phyloP scores from a whole-genome alignment of 2,797 vertebrate species.

The Clarias laeviceps region DNA sequence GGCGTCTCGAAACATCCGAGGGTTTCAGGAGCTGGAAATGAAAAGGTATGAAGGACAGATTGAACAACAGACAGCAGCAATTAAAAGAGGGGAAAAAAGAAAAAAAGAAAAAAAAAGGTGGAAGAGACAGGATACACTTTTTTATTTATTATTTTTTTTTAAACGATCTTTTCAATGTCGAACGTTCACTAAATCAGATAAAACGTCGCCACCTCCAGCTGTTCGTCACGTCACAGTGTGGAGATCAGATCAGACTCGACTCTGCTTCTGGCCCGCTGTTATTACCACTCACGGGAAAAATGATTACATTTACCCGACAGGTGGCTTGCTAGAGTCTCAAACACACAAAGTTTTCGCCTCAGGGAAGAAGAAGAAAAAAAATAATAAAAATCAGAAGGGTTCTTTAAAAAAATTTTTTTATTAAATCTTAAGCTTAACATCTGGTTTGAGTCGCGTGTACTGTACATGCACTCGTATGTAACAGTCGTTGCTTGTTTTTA shows the following conservation, averaged over 20 bases:
- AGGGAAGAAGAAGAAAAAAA: too few relatives aligned
- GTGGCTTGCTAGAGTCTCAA: background rate
- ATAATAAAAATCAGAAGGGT: background rate
- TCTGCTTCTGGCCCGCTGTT: background rate
- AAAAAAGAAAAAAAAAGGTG: background rate
- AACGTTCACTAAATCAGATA: background rate
- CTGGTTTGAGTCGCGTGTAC: background rate
- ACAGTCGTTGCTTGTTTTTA: background rate
- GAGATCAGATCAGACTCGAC: background rate
- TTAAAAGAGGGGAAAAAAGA: too few relatives aligned
- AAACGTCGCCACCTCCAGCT: background rate
- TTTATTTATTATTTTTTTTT: too few relatives aligned
- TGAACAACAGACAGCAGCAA: too few relatives aligned
- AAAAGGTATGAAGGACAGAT: background rate
- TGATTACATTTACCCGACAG: background rate
- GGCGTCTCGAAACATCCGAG: too few relatives aligned
- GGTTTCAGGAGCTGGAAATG: background rate
- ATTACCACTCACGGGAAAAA: background rate
- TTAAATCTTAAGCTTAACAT: too few relatives aligned
- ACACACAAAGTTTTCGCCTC: background rate
- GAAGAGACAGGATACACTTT: too few relatives aligned
- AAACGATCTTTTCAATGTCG: background rate
- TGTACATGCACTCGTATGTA: background rate
- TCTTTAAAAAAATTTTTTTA: too few relatives aligned
- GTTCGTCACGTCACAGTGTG: background rate